A percentile compares a stretch with the other conserved stretches of the same genome.
phyloP scores from a whole-genome alignment of 1,140 invertebrate species.

The Hycleus phaleratus region DNA sequence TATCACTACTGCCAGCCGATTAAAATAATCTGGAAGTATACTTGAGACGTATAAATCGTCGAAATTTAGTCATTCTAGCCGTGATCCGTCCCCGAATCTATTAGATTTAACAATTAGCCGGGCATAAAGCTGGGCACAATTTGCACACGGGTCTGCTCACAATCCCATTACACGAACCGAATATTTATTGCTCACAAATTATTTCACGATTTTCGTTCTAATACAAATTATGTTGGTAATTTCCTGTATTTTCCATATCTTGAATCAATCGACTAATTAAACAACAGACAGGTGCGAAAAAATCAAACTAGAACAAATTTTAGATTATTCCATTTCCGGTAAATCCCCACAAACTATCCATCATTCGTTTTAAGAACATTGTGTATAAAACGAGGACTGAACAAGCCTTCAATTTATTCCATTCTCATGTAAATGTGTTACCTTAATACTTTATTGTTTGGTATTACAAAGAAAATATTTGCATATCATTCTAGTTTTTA shows the following conservation, averaged over 20 bases:
- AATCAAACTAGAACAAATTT: too few species aligned
- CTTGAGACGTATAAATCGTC: too few species aligned
- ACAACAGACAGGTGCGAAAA: too few species aligned
- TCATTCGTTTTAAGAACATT: neutral
- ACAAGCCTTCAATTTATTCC: conserved; percentile 22
- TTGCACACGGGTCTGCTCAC: conserved; percentile 16
- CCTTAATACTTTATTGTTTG: conserved; percentile 23
- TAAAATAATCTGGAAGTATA: too few species aligned
- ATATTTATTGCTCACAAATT: conserved; percentile 19
- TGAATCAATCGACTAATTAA: too few species aligned
- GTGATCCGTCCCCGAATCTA: conserved; percentile 24
- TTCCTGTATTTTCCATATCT: too few species aligned
- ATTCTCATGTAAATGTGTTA: conserved; percentile 28
- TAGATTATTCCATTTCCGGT: too few species aligned
- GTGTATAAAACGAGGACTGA: neutral
- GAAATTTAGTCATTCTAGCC: too few species aligned
- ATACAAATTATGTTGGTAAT: too few species aligned
- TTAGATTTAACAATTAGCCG: conserved; percentile 28
- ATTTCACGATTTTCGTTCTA: neutral
- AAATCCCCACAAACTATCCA: neutral
- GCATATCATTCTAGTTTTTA: conserved; percentile 21
- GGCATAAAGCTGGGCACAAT: conserved; percentile 18
- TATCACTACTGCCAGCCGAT: too few species aligned
- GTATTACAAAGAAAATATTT: conserved; percentile 26
- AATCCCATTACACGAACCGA: conserved; percentile 18